Conservation (phyloP, 2,888 invertebrate genomes). For the Drosophila basisetae region DNA sequence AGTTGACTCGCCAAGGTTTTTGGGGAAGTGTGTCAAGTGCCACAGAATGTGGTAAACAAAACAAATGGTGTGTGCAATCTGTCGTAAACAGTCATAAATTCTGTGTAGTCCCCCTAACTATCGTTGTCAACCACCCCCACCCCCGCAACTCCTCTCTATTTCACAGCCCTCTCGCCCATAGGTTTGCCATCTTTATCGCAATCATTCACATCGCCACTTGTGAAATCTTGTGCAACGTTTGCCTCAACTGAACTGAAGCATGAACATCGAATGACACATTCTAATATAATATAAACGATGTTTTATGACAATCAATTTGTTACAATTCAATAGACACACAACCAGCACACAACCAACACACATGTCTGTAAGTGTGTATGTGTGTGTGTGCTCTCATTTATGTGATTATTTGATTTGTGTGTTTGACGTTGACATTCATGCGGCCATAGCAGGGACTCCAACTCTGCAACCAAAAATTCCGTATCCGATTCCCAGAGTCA, state of each 20-base stretch:
- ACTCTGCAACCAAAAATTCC: background rate
- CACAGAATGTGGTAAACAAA: conserved; percentile 72
- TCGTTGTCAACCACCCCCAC: conserved; percentile 47
- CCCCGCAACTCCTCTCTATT: conserved; percentile 1
- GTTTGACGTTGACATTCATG: conserved; percentile 70
- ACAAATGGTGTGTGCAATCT: conserved; percentile 83
- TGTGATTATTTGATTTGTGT: conserved; percentile 82
- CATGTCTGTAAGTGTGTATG: conserved; percentile 21
- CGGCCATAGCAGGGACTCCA: conserved; percentile 16
- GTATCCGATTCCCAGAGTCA: conserved; percentile 5
- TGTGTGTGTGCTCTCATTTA: conserved; percentile 74
- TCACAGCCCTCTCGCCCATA: background rate
- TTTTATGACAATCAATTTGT: conserved; percentile 84
- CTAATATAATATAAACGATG: conserved; percentile 82
- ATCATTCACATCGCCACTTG: conserved; percentile 77
- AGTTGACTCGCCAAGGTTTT: conserved; percentile 39
- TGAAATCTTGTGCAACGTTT: conserved; percentile 61
- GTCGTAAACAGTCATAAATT: conserved; percentile 82
- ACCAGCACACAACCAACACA: conserved; percentile 27
- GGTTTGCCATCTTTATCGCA: conserved; percentile 70
- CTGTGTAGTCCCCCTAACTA: conserved; percentile 61
- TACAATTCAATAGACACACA: conserved; percentile 82
- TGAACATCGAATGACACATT: conserved; percentile 79
- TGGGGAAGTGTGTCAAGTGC: conserved; percentile 72
- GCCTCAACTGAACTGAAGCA: conserved; percentile 68